Conservation (phyloP, 1,140 invertebrate species). For the Aleiodes sp. region DNA sequence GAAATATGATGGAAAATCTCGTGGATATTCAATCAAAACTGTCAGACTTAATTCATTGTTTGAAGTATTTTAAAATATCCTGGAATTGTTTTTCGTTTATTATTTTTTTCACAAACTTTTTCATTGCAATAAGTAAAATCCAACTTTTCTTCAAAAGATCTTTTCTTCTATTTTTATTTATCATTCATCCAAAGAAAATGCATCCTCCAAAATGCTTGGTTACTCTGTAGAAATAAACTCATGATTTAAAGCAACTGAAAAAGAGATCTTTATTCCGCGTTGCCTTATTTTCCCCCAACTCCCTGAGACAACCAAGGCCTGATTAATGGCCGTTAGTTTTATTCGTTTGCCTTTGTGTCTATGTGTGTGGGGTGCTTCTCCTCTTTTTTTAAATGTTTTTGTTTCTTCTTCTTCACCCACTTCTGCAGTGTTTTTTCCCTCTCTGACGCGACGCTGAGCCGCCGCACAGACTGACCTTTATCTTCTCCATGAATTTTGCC, state of each 20-base stretch:
- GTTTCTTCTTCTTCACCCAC: slow-evolving; percentile 18
- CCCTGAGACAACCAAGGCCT: slow-evolving; percentile 50
- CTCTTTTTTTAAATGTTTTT: slow-evolving; percentile 1
- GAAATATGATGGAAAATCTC: too few relatives aligned
- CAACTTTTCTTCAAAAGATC: too few relatives aligned
- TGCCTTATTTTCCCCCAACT: slow-evolving; percentile 47
- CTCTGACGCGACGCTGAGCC: neutral
- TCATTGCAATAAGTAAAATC: too few relatives aligned
- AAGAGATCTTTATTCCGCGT: slow-evolving; percentile 57
- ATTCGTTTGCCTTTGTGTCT: slow-evolving; percentile 44
- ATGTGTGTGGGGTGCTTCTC: slow-evolving; percentile 25
- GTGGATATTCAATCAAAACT: too few relatives aligned
- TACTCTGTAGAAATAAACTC: slow-evolving; percentile 55
- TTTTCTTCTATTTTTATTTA: too few relatives aligned
- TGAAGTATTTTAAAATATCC: too few relatives aligned
- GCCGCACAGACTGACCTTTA: slow-evolving; percentile 48
- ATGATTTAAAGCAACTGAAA: slow-evolving; percentile 57
- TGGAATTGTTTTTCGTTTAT: too few relatives aligned
- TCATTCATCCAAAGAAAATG: slow-evolving; percentile 11
- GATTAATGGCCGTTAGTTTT: slow-evolving; percentile 62
- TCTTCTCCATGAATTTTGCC: slow-evolving; percentile 34
- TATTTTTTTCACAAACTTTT: too few relatives aligned
- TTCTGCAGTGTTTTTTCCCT: neutral
- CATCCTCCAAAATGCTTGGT: slow-evolving; percentile 20
- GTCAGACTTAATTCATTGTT: too few relatives aligned